A percentile compares a stretch with the other conserved stretches of the same genome.
Evolutionary conservation across 2,113 vertebrate genomes (phyloP).

Genomic region (Solea senegalensis): DNA sequence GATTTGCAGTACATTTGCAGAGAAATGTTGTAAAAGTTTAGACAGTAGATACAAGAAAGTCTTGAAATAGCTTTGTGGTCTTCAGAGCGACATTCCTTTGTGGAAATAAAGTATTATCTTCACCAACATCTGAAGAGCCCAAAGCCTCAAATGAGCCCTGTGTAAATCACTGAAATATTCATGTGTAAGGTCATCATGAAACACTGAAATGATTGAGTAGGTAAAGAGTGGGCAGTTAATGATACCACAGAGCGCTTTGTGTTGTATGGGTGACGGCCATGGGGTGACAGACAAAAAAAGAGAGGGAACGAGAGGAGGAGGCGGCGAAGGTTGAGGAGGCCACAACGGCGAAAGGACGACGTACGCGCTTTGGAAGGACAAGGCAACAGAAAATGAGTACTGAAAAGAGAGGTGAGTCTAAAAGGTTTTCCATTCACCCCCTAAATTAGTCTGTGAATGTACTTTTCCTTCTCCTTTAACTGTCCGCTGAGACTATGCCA

Average conservation of each 20-base stretch:
- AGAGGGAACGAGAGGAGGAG: slow-evolving; percentile 2
- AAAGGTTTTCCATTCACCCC: slow-evolving; percentile 65
- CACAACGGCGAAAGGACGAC: slow-evolving; percentile 36
- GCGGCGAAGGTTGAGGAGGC: slow-evolving; percentile 31
- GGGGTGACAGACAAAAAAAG: slow-evolving; percentile 33
- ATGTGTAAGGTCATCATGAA: slow-evolving; percentile 32
- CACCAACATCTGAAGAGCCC: slow-evolving; percentile 41
- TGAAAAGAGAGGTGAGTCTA: slow-evolving; percentile 57
- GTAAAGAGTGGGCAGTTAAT: slow-evolving; percentile 55
- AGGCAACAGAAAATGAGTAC: slow-evolving; percentile 48
- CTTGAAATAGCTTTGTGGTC: slow-evolving; percentile 45
- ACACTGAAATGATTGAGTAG: slow-evolving; percentile 42
- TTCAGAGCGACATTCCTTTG: slow-evolving; percentile 46
- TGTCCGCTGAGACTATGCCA: slow-evolving; percentile 61
- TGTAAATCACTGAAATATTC: slow-evolving; percentile 45
- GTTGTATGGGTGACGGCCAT: slow-evolving; percentile 43
- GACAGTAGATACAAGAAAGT: slow-evolving; percentile 9
- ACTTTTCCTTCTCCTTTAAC: slow-evolving; percentile 23
- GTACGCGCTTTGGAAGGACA: slow-evolving; percentile 55
- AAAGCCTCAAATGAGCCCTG: slow-evolving; percentile 28
- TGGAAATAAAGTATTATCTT: slow-evolving; percentile 46
- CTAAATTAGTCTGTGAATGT: slow-evolving; percentile 66
- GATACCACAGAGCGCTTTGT: slow-evolving; percentile 58
- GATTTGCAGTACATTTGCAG: background rate
- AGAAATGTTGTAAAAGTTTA: background rate